A percentile compares a stretch with the other conserved stretches of the same genome.
Evolutionary conservation across 2,888 invertebrate species (phyloP).

Genomic region (Lagria hirta): DNA sequence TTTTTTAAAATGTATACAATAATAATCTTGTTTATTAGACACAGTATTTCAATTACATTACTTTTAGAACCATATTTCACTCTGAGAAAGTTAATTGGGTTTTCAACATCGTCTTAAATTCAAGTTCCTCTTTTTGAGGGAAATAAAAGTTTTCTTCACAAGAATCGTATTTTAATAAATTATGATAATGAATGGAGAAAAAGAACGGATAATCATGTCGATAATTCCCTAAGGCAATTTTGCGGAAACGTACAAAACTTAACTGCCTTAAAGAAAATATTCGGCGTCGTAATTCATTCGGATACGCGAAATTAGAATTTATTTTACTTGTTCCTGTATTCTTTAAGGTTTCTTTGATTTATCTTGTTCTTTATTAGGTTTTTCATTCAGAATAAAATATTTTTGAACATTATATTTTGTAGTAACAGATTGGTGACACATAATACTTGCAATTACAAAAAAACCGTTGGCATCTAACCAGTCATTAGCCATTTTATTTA

Average conservation of each 20-base stretch:
- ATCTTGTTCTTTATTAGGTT: slow-evolving; percentile 42
- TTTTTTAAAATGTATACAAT: too few relatives aligned
- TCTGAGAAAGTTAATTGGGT: too few relatives aligned
- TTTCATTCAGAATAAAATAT: slow-evolving; percentile 36
- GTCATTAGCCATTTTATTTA: too few relatives aligned
- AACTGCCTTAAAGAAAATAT: slow-evolving; percentile 44
- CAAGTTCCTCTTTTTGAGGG: too few relatives aligned
- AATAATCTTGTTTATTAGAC: too few relatives aligned
- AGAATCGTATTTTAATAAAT: slow-evolving; percentile 17
- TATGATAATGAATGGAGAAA: slow-evolving; percentile 18
- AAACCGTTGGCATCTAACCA: too few relatives aligned
- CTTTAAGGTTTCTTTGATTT: slow-evolving; percentile 36
- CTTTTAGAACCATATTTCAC: too few relatives aligned
- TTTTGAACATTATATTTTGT: slow-evolving; percentile 21
- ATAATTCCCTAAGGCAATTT: slow-evolving; percentile 27
- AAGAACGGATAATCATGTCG: slow-evolving; percentile 23
- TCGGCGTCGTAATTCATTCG: slow-evolving; percentile 43
- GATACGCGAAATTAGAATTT: slow-evolving; percentile 46
- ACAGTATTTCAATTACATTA: too few relatives aligned
- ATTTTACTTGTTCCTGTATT: slow-evolving; percentile 39
- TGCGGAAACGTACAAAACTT: slow-evolving; percentile 32
- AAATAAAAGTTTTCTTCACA: too few relatives aligned
- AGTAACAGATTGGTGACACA: too few relatives aligned
- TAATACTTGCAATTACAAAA: too few relatives aligned
- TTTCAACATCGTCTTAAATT: too few relatives aligned